These are phyloP conservation scores for Lepisosteus oculatus DNA, from an alignment of 2,113 vertebrate species.

Conservation along the genomic window DNA sequence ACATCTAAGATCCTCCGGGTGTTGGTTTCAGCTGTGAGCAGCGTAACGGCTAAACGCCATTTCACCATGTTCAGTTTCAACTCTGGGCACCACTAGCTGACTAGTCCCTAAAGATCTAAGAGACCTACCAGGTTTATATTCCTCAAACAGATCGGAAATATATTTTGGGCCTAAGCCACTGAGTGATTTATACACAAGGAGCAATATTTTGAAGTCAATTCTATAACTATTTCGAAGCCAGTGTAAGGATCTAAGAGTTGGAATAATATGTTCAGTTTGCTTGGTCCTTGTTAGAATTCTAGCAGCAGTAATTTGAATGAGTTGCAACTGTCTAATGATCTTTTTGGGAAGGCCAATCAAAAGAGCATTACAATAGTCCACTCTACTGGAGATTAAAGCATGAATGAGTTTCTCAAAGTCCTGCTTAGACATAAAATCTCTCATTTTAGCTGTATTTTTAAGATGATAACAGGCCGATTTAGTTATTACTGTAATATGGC, in stretches of 20 bases:
- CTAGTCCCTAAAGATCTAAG: conserved; percentile 1
- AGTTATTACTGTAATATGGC: conserved; percentile 13
- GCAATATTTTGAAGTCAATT: background rate
- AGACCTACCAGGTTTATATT: background rate
- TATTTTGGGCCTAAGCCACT: conserved; percentile 7
- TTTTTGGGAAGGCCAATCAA: background rate
- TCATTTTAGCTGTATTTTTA: conserved; percentile 15
- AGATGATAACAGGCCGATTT: conserved; percentile 14
- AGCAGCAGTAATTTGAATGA: background rate
- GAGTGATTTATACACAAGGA: background rate
- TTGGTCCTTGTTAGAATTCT: background rate
- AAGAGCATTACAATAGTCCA: conserved; percentile 11
- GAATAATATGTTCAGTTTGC: background rate
- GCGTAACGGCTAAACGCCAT: background rate
- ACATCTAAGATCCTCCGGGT: background rate
- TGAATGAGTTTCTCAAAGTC: conserved; percentile 19
- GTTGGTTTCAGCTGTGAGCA: background rate
- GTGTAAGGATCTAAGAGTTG: background rate
- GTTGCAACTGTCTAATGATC: conserved; percentile 2
- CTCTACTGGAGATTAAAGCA: conserved; percentile 7
- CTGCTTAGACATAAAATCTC: conserved; percentile 1
- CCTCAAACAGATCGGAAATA: background rate
- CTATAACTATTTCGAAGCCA: background rate
- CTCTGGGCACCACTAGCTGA: background rate
- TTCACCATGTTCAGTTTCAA: conserved; percentile 2